Conservation (phyloP, 2,888 invertebrate species). For the Rhagium mordax region DNA sequence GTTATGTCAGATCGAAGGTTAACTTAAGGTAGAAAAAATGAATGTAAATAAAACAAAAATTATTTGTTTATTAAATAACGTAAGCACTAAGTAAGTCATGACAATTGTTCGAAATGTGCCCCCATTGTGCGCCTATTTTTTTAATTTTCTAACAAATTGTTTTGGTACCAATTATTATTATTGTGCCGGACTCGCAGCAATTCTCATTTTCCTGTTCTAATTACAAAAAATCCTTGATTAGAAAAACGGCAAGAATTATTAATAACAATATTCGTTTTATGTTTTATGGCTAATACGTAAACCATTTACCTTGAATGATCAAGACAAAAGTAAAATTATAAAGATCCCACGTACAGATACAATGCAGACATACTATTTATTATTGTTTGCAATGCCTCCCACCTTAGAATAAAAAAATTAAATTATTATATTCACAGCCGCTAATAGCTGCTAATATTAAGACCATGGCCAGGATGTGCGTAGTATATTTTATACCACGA, state of each 20-base stretch:
- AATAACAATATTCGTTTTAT: neutral
- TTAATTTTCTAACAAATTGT: too few relatives aligned
- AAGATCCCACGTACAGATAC: neutral
- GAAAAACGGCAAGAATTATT: neutral
- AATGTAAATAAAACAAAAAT: too few relatives aligned
- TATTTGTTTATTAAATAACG: too few relatives aligned
- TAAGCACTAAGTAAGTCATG: too few relatives aligned
- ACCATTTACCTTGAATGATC: neutral
- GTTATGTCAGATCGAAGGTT: too few relatives aligned
- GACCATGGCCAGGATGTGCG: neutral
- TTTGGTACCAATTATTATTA: too few relatives aligned
- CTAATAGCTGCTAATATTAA: neutral
- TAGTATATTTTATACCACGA: neutral
- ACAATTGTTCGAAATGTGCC: too few relatives aligned
- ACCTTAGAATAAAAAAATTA: neutral
- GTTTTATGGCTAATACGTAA: neutral
- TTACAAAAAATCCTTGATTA: neutral
- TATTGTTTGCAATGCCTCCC: neutral
- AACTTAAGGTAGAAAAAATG: too few relatives aligned
- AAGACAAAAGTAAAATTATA: neutral
- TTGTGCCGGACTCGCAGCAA: neutral
- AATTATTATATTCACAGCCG: neutral
- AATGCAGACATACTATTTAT: neutral
- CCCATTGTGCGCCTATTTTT: too few relatives aligned
- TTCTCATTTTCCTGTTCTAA: neutral